Percentiles rank a stretch among this genome's conserved stretches.
These are phyloP conservation scores for Leucophenga maculata DNA, from an alignment of 2,888 invertebrate species.

Conservation along the genomic window DNA sequence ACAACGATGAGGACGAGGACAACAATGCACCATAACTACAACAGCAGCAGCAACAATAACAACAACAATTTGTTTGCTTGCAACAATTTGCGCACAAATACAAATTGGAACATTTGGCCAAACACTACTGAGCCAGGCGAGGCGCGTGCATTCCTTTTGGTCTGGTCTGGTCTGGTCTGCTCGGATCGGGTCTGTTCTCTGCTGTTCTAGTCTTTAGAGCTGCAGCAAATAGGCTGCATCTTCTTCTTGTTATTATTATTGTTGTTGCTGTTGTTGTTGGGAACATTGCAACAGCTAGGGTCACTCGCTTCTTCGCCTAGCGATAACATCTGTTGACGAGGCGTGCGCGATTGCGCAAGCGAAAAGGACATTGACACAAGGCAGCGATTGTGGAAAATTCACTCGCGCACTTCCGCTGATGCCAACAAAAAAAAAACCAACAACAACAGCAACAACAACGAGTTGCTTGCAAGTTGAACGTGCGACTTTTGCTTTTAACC, in stretches of 20 bases:
- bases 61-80: slow-evolving; percentile 55
- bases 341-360: slow-evolving; percentile 54
- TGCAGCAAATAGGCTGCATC: not conserved
- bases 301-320: slow-evolving; percentile 40
- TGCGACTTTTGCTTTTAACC: slow-evolving; percentile 42
- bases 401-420: slow-evolving; percentile 19
- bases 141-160: slow-evolving; percentile 35
- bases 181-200: no score
- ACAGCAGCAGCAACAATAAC: slow-evolving; percentile 26
- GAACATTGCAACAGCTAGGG: slow-evolving; percentile 54
- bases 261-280: slow-evolving; percentile 36
- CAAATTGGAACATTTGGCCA: slow-evolving; percentile 65
- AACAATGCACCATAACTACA: slow-evolving; percentile 30
- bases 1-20: no score
- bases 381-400: slow-evolving; percentile 23
- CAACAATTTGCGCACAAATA: slow-evolving; percentile 49
- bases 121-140: slow-evolving; percentile 18
- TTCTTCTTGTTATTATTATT: not conserved
- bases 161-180: no score
- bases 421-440: no score
- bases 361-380: slow-evolving; percentile 53
- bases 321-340: slow-evolving; percentile 64
- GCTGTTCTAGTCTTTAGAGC: not conserved
- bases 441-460: slow-evolving; percentile 39
- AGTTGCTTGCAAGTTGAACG: slow-evolving; percentile 32